Conservation (phyloP, 2,888 invertebrate genomes). For the Catocala sponsa region DNA sequence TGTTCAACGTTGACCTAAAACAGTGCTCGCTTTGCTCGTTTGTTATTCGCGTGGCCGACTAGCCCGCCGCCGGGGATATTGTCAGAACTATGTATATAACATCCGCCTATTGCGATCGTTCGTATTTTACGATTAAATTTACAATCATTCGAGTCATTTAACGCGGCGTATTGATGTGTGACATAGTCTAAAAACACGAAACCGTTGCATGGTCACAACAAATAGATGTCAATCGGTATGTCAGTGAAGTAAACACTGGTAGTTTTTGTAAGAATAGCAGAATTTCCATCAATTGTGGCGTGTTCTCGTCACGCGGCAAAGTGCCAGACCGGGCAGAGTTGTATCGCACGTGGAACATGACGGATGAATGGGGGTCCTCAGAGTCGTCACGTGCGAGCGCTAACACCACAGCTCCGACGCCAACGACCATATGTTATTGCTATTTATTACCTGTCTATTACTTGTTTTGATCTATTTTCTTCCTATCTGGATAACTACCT, state of each 20-base stretch:
- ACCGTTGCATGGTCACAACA: slow-evolving; percentile 18
- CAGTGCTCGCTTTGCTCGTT: slow-evolving; percentile 86
- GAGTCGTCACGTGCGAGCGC: slow-evolving; percentile 68
- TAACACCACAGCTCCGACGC: slow-evolving; percentile 37
- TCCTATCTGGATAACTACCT: background rate
- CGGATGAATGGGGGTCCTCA: slow-evolving; percentile 76
- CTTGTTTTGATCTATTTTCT: slow-evolving; percentile 1
- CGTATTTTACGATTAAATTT: slow-evolving; percentile 35
- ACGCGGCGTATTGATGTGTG: slow-evolving; percentile 19
- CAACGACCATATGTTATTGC: slow-evolving; percentile 36
- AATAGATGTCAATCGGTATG: slow-evolving; percentile 30
- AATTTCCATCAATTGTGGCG: slow-evolving; percentile 66
- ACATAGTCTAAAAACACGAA: slow-evolving; percentile 10
- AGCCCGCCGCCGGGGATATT: slow-evolving; percentile 63
- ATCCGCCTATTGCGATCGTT: slow-evolving; percentile 44
- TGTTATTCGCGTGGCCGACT: slow-evolving; percentile 82
- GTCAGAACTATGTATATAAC: slow-evolving; percentile 54
- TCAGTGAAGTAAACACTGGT: slow-evolving; percentile 40
- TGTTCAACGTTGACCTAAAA: slow-evolving; percentile 88
- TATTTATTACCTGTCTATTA: slow-evolving; percentile 28
- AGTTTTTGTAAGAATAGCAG: slow-evolving; percentile 53
- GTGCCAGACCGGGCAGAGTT: slow-evolving; percentile 75
- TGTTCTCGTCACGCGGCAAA: slow-evolving; percentile 78
- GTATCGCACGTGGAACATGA: slow-evolving; percentile 76
- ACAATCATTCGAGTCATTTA: slow-evolving; percentile 29